Base-by-base conservation (phyloP, 2,113 vertebrate species). In the Solea senegalensis region DNA sequence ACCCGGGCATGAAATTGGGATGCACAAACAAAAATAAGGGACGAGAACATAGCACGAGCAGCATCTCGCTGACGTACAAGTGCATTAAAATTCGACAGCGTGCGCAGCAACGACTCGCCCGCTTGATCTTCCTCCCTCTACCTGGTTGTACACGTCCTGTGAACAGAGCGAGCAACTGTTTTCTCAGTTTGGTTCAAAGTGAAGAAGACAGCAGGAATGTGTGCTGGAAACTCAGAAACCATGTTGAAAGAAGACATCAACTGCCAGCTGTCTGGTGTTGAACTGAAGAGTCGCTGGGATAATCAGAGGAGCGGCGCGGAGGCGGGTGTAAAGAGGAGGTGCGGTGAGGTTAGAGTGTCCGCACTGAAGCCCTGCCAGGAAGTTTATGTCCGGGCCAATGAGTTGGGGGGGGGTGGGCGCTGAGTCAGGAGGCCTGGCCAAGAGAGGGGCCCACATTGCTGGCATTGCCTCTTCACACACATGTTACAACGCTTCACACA, bases 381-480 rank as follows among this genome's bases (percentile, higher is more conserved):
- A 86, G 88, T 82, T 74, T 84, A 79, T 65, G 86, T 80, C 82
- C 81, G 85, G 82, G 85, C 89, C 87, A 86, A 66, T 76, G 89
- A 87, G 89, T 80, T 76, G 73, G 41, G 82, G 71, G 84, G 86
- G 79, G 87, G 21, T 77, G 87, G 87, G 85, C 59, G 90, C 91
- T 90, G 91, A 93, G 86, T 92, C 90, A 93, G 91, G 80, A 89
- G 55, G 73, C 69, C 76, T 43, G 52, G 86, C 84, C 86, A 88
- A 84, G 84, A 14, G 89, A 86, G 82, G 71, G 85, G 74, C 84
- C 81, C 68, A 71, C 89, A 82, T 83, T 78, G 89, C 72, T 92
- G 90, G 89, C 90, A 91, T 83, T 79, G 87, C 78, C 52, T 77
- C 63, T 74, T 60, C 81, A 72, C 73, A 85, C 76, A 82, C 82